phyloP scores from a whole-genome alignment of 1,140 invertebrate genomes.

The Phymorhynchus buccinoides region DNA sequence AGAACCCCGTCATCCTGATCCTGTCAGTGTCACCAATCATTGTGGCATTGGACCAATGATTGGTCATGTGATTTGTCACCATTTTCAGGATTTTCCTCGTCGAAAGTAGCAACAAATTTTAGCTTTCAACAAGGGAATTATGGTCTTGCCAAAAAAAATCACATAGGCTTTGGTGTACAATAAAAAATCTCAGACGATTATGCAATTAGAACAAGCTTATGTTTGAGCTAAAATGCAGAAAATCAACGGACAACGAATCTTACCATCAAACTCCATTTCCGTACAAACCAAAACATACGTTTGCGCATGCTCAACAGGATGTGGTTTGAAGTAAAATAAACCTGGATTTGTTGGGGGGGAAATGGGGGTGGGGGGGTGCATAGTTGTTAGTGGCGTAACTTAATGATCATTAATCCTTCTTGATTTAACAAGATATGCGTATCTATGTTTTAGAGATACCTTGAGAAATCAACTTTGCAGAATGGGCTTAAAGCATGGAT shows the following conservation, averaged over 20 bases:
- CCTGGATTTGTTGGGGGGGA: background rate
- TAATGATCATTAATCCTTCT: too few relatives aligned
- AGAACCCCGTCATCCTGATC: too few relatives aligned
- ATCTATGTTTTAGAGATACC: too few relatives aligned
- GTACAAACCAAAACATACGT: constrained; percentile 49
- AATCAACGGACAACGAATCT: constrained; percentile 11
- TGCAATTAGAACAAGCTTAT: background rate
- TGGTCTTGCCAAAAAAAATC: background rate
- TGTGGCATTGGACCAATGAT: too few relatives aligned
- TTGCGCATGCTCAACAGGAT: constrained; percentile 41
- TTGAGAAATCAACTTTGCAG: too few relatives aligned
- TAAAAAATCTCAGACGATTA: background rate
- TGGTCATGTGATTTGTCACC: background rate
- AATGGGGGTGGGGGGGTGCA: too few relatives aligned
- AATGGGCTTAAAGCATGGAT: too few relatives aligned
- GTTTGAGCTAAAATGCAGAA: background rate
- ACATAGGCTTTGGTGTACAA: background rate
- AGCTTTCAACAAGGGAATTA: background rate
- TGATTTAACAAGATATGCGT: too few relatives aligned
- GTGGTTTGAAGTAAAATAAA: background rate
- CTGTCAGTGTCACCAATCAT: too few relatives aligned
- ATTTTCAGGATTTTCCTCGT: background rate
- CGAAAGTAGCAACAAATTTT: background rate
- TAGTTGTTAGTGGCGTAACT: too few relatives aligned
- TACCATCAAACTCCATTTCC: constrained; percentile 57